These are phyloP conservation scores for Pharmacophagus antenor DNA, from an alignment of 2,888 invertebrate genomes.

Conservation along the genomic window DNA sequence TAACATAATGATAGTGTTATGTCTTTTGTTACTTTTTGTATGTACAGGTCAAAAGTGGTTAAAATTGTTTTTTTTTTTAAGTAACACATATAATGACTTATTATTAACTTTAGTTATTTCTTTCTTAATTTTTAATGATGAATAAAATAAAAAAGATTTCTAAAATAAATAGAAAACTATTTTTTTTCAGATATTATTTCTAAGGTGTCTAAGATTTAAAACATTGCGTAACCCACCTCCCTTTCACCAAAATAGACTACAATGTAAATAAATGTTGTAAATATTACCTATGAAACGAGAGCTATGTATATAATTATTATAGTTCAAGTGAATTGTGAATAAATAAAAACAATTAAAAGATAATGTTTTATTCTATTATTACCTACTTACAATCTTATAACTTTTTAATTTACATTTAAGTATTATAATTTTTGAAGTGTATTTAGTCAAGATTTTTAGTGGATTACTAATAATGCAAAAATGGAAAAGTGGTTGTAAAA, in stretches of 20 bases:
- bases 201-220: neutral
- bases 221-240: constrained; percentile 32
- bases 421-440: too few relatives aligned
- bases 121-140: neutral
- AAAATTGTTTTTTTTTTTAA: neutral
- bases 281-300: constrained; percentile 19
- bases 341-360: neutral
- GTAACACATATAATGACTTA: neutral
- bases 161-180: neutral
- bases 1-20: constrained; percentile 1
- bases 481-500: too few relatives aligned
- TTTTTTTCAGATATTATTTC: neutral
- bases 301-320: constrained; percentile 20
- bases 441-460: too few relatives aligned
- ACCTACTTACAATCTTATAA: too few relatives aligned
- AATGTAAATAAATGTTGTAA: constrained; percentile 19
- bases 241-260: constrained; percentile 33
- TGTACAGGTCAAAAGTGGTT: neutral
- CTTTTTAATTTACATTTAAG: too few relatives aligned
- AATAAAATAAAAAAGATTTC: neutral
- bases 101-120: neutral
- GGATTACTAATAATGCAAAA: too few relatives aligned
- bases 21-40: constrained; percentile 1
- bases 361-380: neutral
- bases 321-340: neutral